These are phyloP conservation scores for Corythaeola cristata DNA, from an alignment of 2,113 vertebrate genomes.

Conservation along the genomic window DNA sequence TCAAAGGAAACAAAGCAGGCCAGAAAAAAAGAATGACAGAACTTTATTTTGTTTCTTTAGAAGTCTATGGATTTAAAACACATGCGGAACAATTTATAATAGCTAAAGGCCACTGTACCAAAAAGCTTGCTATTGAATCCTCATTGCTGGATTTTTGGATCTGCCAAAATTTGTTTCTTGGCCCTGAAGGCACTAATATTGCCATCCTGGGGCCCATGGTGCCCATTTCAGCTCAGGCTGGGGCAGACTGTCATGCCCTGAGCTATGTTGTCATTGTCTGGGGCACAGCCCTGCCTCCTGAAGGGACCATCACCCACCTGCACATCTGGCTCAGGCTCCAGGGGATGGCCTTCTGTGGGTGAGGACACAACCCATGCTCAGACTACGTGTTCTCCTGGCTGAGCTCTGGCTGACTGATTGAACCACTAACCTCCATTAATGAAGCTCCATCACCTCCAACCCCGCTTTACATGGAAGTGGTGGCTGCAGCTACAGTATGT, in stretches of 20 bases:
- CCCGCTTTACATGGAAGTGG: background rate
- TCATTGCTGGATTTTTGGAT: background rate
- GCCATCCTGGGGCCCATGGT: accelerated
- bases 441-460: background rate
- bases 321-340: accelerated
- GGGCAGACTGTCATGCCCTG: background rate
- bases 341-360: accelerated
- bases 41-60: background rate
- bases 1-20: background rate
- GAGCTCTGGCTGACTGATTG: background rate
- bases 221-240: background rate
- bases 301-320: background rate
- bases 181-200: accelerated
- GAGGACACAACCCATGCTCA: accelerated
- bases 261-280: background rate
- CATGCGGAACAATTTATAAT: background rate
- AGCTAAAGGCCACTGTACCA: background rate
- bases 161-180: background rate
- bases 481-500: background rate
- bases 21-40: background rate
- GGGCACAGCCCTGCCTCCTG: background rate
- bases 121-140: background rate
- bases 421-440: background rate
- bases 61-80: background rate
- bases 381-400: background rate